Conservation (phyloP, 2,888 invertebrate genomes). For the Ischnura elegans region DNA sequence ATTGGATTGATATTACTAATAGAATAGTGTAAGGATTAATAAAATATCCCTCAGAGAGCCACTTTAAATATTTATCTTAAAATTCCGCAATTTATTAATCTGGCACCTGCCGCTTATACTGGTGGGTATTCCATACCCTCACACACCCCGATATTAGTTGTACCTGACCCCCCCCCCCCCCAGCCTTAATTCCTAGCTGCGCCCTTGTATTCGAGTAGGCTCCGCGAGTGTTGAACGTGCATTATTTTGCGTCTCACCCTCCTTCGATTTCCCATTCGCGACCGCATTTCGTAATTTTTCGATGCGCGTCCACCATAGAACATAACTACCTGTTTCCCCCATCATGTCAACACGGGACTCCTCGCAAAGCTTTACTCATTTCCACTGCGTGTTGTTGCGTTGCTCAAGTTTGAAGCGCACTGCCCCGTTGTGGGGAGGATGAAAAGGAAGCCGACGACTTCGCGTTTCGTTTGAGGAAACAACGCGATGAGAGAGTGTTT, state of each 20-base stretch:
- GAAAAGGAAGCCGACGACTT: constrained; percentile 34
- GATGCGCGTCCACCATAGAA: not conserved
- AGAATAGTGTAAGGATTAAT: too few species aligned
- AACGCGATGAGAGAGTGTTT: not conserved
- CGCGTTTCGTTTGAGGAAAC: not conserved
- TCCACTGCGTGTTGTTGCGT: not conserved
- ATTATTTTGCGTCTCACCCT: not conserved
- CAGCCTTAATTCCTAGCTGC: not conserved
- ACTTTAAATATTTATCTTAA: too few species aligned
- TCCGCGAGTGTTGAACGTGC: too few species aligned
- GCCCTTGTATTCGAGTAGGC: too few species aligned
- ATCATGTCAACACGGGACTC: not conserved
- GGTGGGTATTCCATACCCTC: too few species aligned
- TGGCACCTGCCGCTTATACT: too few species aligned
- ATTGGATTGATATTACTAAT: too few species aligned
- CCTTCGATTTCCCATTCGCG: not conserved
- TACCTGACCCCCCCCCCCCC: too few species aligned
- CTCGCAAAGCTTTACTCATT: constrained; percentile 8
- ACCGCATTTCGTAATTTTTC: not conserved
- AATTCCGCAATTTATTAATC: too few species aligned
- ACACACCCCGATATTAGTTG: too few species aligned
- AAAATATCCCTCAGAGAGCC: too few species aligned
- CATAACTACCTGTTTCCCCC: constrained; percentile 1
- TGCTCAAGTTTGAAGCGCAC: constrained; percentile 32
- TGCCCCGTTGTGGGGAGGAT: not conserved